Evolutionary conservation across 2,888 invertebrate genomes (phyloP).

Genomic region (Agonopterix heracliana): DNA sequence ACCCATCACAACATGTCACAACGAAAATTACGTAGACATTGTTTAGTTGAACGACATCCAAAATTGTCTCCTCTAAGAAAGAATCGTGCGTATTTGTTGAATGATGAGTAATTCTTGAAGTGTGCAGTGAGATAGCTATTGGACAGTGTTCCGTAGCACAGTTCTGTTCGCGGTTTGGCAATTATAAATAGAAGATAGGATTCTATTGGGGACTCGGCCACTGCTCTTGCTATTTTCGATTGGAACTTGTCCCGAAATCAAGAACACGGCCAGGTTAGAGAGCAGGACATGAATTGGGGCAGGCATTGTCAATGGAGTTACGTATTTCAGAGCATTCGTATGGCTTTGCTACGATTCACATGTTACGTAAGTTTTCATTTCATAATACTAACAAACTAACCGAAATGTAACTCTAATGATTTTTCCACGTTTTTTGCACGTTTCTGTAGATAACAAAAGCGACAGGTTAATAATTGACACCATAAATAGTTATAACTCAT

Average conservation of each 20-base stretch:
- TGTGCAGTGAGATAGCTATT: constrained; percentile 29
- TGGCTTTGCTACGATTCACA: constrained; percentile 18
- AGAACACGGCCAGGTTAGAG: constrained; percentile 48
- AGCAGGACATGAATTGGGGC: constrained; percentile 2
- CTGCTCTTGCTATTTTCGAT: constrained; percentile 63
- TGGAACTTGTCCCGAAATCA: constrained; percentile 50
- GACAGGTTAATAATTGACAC: too few species aligned
- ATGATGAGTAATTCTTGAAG: constrained; percentile 31
- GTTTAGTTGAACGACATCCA: constrained; percentile 40
- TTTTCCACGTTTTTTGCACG: too few species aligned
- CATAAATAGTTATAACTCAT: too few species aligned
- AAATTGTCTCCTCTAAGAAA: constrained; percentile 31
- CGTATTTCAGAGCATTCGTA: constrained; percentile 38
- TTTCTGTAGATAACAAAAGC: too few species aligned
- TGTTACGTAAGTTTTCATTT: constrained; percentile 22
- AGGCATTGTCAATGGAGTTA: constrained; percentile 40
- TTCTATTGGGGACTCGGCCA: constrained; percentile 52
- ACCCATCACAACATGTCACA: not conserved
- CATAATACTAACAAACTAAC: not conserved
- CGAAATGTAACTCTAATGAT: not conserved
- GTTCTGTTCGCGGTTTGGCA: not conserved
- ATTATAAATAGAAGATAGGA: constrained; percentile 61
- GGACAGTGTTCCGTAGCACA: not conserved
- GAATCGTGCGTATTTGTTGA: constrained; percentile 32
- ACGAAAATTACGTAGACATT: constrained; percentile 13